Percentiles rank a stretch among this genome's conserved stretches.
phyloP scores from a whole-genome alignment of 2,797 vertebrate genomes.

The Sphenodon punctatus region DNA sequence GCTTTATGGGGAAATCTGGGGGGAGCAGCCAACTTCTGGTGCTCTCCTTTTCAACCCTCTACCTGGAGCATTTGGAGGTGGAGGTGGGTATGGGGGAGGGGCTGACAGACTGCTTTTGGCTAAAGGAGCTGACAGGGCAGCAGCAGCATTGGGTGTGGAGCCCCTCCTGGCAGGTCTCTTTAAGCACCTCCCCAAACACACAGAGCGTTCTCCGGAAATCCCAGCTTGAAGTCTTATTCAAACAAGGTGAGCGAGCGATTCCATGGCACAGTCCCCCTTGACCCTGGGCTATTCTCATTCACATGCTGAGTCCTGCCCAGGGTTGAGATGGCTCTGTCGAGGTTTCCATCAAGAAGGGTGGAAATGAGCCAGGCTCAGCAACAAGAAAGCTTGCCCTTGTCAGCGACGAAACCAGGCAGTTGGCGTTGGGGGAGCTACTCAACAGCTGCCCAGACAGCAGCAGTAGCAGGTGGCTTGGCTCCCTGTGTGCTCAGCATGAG shows the following conservation, averaged over 20 bases:
- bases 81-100: no score
- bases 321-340: not conserved
- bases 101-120: no score
- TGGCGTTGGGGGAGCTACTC: not conserved
- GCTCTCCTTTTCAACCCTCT: not conserved
- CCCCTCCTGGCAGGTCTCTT: not conserved
- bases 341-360: not conserved
- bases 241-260: not conserved
- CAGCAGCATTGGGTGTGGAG: not conserved
- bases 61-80: not conserved
- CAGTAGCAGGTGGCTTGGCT: not conserved
- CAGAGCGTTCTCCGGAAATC: not conserved
- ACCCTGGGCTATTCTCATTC: not conserved
- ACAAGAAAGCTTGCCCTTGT: not conserved
- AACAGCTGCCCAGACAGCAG: not conserved
- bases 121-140: no score
- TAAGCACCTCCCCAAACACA: not conserved
- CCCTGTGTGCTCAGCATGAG: not conserved
- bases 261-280: not conserved
- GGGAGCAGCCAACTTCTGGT: not conserved
- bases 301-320: no score
- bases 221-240: not conserved
- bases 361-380: not conserved
- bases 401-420: not conserved
- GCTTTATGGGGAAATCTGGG: not conserved